Conservation (phyloP, 2,888 invertebrate genomes). For the Drosophila monieri region DNA sequence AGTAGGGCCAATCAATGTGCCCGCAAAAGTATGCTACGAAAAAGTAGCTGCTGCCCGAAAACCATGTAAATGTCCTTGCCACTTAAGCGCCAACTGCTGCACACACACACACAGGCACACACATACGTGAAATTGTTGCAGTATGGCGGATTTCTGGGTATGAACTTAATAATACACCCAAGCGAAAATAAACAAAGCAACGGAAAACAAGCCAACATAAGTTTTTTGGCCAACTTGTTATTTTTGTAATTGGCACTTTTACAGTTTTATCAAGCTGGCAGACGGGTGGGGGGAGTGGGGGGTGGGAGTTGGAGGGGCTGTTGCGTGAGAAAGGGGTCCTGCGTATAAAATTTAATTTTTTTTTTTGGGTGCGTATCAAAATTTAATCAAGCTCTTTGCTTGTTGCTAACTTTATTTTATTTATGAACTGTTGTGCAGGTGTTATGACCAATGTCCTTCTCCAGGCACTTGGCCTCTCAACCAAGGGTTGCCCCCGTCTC, state of each 20-base stretch:
- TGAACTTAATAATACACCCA: conserved; percentile 42
- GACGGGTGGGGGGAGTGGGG: no score
- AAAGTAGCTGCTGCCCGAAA: conserved; percentile 43
- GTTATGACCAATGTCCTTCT: conserved; percentile 32
- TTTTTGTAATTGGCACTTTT: conserved; percentile 71
- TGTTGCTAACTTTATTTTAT: conserved; percentile 21
- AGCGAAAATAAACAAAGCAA: conserved; percentile 7
- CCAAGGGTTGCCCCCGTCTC: conserved; percentile 3
- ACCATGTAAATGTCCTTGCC: conserved; percentile 50
- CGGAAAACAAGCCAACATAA: conserved; percentile 23
- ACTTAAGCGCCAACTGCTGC: conserved; percentile 27
- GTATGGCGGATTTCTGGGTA: conserved; percentile 38
- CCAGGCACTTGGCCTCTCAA: background rate
- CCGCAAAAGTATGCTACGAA: conserved; percentile 66
- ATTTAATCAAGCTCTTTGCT: conserved; percentile 26
- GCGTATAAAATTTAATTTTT: background rate
- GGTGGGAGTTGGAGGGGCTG: conserved; percentile 26
- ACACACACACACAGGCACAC: background rate
- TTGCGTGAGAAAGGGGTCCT: background rate
- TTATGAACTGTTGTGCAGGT: conserved; percentile 40
- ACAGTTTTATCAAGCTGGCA: conserved; percentile 37
- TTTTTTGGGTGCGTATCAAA: conserved; percentile 17
- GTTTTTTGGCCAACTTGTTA: conserved; percentile 51
- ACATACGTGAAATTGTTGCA: conserved; percentile 9
- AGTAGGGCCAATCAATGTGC: conserved; percentile 42